phyloP scores from a whole-genome alignment of 2,113 vertebrate genomes.

The Anguilla japonica region DNA sequence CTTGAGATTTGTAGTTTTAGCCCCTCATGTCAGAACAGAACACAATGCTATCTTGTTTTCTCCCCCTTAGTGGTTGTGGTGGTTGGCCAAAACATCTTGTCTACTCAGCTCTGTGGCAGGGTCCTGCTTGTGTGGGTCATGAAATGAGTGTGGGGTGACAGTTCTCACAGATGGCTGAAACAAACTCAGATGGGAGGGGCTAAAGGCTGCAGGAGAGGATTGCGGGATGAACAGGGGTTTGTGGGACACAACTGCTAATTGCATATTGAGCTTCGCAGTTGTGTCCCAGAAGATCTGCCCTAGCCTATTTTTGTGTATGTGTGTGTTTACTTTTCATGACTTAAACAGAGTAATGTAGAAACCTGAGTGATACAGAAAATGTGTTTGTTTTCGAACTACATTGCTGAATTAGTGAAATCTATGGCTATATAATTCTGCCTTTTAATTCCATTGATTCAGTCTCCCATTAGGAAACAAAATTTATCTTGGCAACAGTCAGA shows the following conservation, averaged over 20 bases:
- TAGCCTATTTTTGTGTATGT: neutral
- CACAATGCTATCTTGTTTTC: neutral
- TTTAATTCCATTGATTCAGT: neutral
- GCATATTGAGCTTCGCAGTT: neutral
- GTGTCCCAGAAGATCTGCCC: neutral
- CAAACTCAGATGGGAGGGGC: slow-evolving; percentile 37
- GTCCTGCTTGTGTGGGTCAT: slow-evolving; percentile 1
- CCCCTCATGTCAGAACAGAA: neutral
- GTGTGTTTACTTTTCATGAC: neutral
- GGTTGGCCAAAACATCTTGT: neutral
- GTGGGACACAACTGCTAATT: neutral
- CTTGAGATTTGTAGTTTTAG: neutral
- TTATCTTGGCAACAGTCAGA: neutral
- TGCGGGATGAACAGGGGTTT: neutral
- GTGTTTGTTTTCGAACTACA: too few relatives aligned
- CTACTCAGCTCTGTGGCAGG: slow-evolving; percentile 5
- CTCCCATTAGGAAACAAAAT: neutral
- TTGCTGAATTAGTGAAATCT: neutral
- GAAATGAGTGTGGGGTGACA: slow-evolving; percentile 40
- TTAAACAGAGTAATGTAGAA: neutral
- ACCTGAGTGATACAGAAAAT: too few relatives aligned
- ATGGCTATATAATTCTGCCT: neutral
- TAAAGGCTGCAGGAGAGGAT: neutral
- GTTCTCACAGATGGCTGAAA: slow-evolving; percentile 47
- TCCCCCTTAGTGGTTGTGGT: slow-evolving; percentile 21